Base-by-base conservation (phyloP, 2,888 invertebrate species). In the Unio delphinus region DNA sequence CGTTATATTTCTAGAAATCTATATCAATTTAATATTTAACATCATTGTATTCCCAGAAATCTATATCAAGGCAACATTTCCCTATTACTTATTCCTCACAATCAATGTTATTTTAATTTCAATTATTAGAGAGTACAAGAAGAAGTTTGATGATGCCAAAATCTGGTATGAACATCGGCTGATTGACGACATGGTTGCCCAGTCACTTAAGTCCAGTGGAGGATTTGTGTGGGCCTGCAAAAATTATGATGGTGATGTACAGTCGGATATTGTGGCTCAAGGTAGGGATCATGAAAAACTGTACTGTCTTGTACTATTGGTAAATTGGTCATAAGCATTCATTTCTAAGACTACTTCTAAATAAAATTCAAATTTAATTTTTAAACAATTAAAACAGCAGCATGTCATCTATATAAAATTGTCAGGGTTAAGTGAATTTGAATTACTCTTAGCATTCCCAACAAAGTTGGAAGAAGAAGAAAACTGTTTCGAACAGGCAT, bases 141-240 rank as follows among this genome's bases (percentile, higher is more conserved):
- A 92, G 67, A 90, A 95, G 83, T 96, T 94, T 89, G 94, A 96
- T 80, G 92, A 92, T 30, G 92, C 92, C 17, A 94, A 94, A 81
- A 95, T 96, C 84, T 96, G 95, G 95, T 96, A 96, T 88, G 96
- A 96, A 90, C 96, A 96, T 90, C 92, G 96, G 65, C 91, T 96
- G 70, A 96, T 96, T 86, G 96, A 96, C 89, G 96, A 96, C 89
- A 96, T 96, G 95, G 96, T 96, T 55, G 96, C 96, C 56, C 95
- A 96, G 89, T 94, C 92, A 4, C 91, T 96, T 64, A 96, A 96
- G 91, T 94, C 95, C 54, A 92, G 92, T 30, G 96, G 96, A 68
- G 95, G 95, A 17, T 96, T 96, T 89, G 94, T 96, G 64, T 96
- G 96, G 96, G 94, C 95, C 28, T 96, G 96, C 91, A 96, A 96